Evolutionary conservation across 2,888 invertebrate species (phyloP).

Genomic region (Agonopterix subpropinquella): DNA sequence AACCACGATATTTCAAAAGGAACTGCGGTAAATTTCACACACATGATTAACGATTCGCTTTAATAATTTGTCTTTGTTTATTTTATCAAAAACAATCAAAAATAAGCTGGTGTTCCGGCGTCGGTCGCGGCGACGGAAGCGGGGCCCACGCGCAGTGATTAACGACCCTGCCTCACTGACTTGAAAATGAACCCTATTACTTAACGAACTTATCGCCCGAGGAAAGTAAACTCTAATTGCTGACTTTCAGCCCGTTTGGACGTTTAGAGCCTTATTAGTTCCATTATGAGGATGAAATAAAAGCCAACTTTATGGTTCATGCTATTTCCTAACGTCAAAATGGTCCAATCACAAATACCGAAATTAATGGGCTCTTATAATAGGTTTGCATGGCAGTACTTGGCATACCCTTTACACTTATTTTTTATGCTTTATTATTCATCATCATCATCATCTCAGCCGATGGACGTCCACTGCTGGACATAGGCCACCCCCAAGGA

Average conservation of each 20-base stretch:
- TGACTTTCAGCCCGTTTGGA: slow-evolving; percentile 33
- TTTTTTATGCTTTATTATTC: too few relatives aligned
- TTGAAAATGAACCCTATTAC: slow-evolving; percentile 67
- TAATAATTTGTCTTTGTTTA: slow-evolving; percentile 63
- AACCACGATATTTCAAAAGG: slow-evolving; percentile 25
- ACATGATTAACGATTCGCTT: slow-evolving; percentile 56
- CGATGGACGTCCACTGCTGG: too few relatives aligned
- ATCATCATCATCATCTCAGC: too few relatives aligned
- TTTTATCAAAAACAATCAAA: slow-evolving; percentile 72
- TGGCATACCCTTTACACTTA: too few relatives aligned
- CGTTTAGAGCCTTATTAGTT: slow-evolving; percentile 14
- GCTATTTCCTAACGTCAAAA: neutral
- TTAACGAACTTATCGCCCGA: slow-evolving; percentile 52
- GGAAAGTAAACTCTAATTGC: slow-evolving; percentile 51
- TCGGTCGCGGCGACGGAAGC: slow-evolving; percentile 48
- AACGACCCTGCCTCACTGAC: slow-evolving; percentile 54
- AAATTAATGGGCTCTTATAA: too few relatives aligned
- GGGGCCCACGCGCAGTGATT: slow-evolving; percentile 48
- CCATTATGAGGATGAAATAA: slow-evolving; percentile 8
- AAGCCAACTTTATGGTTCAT: slow-evolving; percentile 2
- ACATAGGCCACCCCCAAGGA: too few relatives aligned
- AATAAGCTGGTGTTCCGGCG: slow-evolving; percentile 62
- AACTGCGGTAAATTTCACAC: slow-evolving; percentile 43
- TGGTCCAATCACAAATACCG: neutral
- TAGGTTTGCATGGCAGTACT: too few relatives aligned